phyloP scores from a whole-genome alignment of 1,140 invertebrate species.

The Zaprionus inermis region DNA sequence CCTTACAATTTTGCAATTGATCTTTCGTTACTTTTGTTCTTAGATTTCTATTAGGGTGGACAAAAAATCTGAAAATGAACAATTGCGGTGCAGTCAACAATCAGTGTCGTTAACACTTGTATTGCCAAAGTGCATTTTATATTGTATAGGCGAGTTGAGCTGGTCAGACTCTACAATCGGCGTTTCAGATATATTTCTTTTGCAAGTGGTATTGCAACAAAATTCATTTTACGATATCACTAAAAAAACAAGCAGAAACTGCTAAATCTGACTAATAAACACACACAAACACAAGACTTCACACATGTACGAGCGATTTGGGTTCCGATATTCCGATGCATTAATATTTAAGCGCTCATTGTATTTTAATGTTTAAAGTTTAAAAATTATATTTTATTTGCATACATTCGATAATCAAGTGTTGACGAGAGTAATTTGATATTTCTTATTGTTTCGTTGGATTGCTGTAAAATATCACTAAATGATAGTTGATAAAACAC shows the following conservation, averaged over 20 bases:
- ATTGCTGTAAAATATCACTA: slow-evolving; percentile 22
- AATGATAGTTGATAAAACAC: slow-evolving; percentile 24
- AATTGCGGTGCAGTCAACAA: slow-evolving; percentile 33
- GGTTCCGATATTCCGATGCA: slow-evolving; percentile 24
- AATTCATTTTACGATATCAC: slow-evolving; percentile 17
- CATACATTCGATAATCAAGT: slow-evolving; percentile 6
- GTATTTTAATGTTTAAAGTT: slow-evolving; percentile 13
- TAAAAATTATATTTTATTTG: slow-evolving; percentile 19
- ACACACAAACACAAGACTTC: slow-evolving; percentile 26
- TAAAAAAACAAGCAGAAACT: slow-evolving; percentile 34
- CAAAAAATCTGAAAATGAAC: slow-evolving; percentile 34
- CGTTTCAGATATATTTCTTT: neutral
- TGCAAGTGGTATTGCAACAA: neutral
- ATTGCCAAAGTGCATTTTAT: slow-evolving; percentile 25
- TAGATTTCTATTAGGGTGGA: slow-evolving; percentile 24
- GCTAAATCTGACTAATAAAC: slow-evolving; percentile 39
- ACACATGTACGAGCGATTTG: slow-evolving; percentile 30
- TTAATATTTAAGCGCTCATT: slow-evolving; percentile 30
- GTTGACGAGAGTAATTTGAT: slow-evolving; percentile 10
- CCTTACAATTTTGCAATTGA: slow-evolving; percentile 32
- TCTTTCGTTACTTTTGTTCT: slow-evolving; percentile 34
- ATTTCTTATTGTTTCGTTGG: slow-evolving; percentile 29
- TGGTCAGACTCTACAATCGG: neutral
- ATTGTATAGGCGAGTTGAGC: neutral
- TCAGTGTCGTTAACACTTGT: slow-evolving; percentile 17